phyloP scores from a whole-genome alignment of 2,797 vertebrate genomes.

The Pseudochirops cupreus region DNA sequence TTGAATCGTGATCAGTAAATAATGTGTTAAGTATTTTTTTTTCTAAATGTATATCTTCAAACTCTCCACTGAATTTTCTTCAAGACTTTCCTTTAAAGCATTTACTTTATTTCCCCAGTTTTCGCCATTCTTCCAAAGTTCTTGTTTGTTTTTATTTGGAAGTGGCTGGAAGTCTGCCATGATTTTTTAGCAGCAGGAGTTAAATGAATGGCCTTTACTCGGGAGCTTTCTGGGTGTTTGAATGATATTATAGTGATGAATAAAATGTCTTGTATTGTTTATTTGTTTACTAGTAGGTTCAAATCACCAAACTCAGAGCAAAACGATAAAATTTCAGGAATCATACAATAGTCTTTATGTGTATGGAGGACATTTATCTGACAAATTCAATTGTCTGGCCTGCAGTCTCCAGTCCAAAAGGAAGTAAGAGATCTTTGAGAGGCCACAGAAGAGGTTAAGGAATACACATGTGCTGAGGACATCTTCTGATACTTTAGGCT shows the following conservation, averaged over 20 bases:
- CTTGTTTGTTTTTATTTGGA: neutral
- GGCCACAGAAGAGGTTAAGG: neutral
- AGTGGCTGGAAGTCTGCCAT: too few relatives aligned
- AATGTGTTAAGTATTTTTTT: neutral
- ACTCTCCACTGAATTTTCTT: neutral
- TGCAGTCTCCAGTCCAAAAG: neutral
- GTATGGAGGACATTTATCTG: neutral
- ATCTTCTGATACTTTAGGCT: neutral
- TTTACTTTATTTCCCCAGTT: neutral
- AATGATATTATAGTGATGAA: too few relatives aligned
- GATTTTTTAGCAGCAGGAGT: neutral
- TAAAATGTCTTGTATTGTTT: too few relatives aligned
- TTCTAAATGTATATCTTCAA: neutral
- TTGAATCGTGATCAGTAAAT: neutral
- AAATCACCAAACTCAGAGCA: too few relatives aligned
- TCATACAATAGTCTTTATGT: neutral
- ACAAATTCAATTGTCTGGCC: neutral
- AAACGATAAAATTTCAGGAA: neutral
- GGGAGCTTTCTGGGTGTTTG: too few relatives aligned
- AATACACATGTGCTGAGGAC: neutral
- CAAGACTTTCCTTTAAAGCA: neutral
- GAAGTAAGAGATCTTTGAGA: neutral
- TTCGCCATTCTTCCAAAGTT: neutral
- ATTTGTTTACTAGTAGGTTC: too few relatives aligned
- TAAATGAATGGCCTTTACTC: too few relatives aligned